Evolutionary conservation across 2,888 invertebrate genomes (phyloP).

Genomic region (Sericinus montela): DNA sequence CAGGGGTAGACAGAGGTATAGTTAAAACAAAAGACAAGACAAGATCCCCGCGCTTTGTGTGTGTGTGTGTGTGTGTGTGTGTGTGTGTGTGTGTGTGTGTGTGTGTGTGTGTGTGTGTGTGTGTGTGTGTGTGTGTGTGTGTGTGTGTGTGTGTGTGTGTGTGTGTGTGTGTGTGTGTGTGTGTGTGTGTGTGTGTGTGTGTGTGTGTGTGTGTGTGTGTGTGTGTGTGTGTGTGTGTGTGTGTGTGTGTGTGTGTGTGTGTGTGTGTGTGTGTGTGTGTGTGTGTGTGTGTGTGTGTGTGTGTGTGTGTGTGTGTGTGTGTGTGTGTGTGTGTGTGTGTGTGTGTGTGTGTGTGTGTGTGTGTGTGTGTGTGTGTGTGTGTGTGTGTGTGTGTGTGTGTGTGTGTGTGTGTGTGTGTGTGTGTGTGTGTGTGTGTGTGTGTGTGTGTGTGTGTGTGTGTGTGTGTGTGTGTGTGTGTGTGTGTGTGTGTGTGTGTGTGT

Average conservation of each 20-base stretch:
- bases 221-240: not conserved
- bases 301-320: not conserved
- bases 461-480: not conserved
- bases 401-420: not conserved
- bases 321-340: not conserved
- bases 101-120: not conserved
- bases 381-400: not conserved
- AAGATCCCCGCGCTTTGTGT: too few relatives aligned
- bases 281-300: not conserved
- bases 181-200: not conserved
- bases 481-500: not conserved
- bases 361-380: not conserved
- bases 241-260: not conserved
- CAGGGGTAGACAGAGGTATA: too few relatives aligned
- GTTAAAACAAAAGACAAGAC: too few relatives aligned
- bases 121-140: not conserved
- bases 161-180: not conserved
- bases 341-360: not conserved
- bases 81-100: not conserved
- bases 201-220: not conserved
- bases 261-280: not conserved
- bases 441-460: not conserved
- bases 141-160: not conserved
- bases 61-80: not conserved
- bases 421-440: not conserved